A percentile compares a stretch with the other conserved stretches of the same genome.
Conservation (phyloP, 2,113 vertebrate species). For the Zeus faber region DNA sequence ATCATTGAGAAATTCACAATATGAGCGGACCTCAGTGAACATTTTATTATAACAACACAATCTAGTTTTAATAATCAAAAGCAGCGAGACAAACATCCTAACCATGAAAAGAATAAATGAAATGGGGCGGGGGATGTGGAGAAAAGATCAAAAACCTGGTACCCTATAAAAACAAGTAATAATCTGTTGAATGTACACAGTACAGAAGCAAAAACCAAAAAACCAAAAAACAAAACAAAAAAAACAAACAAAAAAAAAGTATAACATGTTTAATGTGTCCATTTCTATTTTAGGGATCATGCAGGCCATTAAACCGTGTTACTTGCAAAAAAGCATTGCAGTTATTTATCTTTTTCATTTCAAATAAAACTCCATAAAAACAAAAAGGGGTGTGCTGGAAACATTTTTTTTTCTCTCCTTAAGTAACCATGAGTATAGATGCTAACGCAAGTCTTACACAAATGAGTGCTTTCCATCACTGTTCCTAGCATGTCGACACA, state of each 20-base stretch:
- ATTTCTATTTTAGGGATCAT: slow-evolving; percentile 37
- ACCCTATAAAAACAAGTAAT: slow-evolving; percentile 94
- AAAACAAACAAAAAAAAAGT: slow-evolving; percentile 14
- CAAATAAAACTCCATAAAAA: slow-evolving; percentile 95
- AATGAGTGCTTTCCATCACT: slow-evolving; percentile 84
- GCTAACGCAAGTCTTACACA: slow-evolving; percentile 88
- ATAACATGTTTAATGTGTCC: slow-evolving; percentile 34
- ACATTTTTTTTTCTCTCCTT: slow-evolving; percentile 58
- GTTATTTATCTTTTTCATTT: slow-evolving; percentile 73
- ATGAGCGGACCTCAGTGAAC: slow-evolving; percentile 90
- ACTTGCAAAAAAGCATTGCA: slow-evolving; percentile 81
- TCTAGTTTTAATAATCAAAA: slow-evolving; percentile 91
- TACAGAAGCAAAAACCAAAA: slow-evolving; percentile 85
- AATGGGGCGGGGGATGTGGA: slow-evolving; percentile 23
- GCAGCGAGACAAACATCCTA: slow-evolving; percentile 92
- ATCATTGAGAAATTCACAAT: slow-evolving; percentile 80
- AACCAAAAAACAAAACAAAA: slow-evolving; percentile 41
- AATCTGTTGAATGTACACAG: slow-evolving; percentile 88
- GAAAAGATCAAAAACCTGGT: slow-evolving; percentile 56
- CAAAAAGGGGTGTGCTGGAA: slow-evolving; percentile 84
- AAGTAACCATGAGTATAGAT: slow-evolving; percentile 89
- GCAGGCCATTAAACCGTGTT: slow-evolving; percentile 39
- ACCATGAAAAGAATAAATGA: slow-evolving; percentile 77
- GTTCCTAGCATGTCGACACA: slow-evolving; percentile 57
- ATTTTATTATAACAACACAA: slow-evolving; percentile 99